Conservation (phyloP, 2,888 invertebrate genomes). For the Tortricodes alternella region DNA sequence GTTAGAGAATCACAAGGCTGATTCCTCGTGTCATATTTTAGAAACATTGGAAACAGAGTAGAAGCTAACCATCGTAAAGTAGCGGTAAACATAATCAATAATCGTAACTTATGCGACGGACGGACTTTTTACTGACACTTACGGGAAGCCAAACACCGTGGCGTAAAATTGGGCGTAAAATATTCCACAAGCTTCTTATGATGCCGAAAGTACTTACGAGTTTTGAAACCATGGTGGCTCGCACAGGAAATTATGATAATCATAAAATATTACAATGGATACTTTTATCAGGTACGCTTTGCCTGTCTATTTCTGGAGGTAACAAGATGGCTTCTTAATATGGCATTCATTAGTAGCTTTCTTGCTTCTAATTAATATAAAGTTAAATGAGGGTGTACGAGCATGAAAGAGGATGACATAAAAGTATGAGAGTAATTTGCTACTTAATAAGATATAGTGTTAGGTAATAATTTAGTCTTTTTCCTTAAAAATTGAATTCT, state of each 20-base stretch:
- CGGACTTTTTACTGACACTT: conserved; percentile 65
- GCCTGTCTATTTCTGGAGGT: not conserved
- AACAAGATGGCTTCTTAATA: too few relatives aligned
- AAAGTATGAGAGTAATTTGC: too few relatives aligned
- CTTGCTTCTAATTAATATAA: too few relatives aligned
- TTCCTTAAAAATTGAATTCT: not conserved
- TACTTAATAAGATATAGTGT: too few relatives aligned
- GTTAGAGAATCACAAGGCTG: too few relatives aligned
- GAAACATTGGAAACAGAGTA: conserved; percentile 57
- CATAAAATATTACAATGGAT: conserved; percentile 8
- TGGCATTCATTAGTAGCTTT: too few relatives aligned
- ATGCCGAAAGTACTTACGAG: conserved; percentile 10
- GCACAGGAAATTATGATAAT: not conserved
- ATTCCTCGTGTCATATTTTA: too few relatives aligned
- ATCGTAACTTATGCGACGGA: conserved; percentile 66
- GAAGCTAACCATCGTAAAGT: conserved; percentile 63
- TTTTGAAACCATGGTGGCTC: conserved; percentile 13
- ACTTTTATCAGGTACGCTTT: not conserved
- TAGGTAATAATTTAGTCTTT: too few relatives aligned
- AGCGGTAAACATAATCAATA: conserved; percentile 77
- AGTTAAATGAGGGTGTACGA: too few relatives aligned
- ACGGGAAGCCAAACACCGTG: conserved; percentile 55
- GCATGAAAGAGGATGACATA: too few relatives aligned
- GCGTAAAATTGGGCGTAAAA: conserved; percentile 31
- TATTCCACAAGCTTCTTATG: conserved; percentile 18